Percentiles rank a stretch among this genome's conserved stretches.
Conservation (phyloP, 2,888 invertebrate species). For the Gymnocheta viridis region DNA sequence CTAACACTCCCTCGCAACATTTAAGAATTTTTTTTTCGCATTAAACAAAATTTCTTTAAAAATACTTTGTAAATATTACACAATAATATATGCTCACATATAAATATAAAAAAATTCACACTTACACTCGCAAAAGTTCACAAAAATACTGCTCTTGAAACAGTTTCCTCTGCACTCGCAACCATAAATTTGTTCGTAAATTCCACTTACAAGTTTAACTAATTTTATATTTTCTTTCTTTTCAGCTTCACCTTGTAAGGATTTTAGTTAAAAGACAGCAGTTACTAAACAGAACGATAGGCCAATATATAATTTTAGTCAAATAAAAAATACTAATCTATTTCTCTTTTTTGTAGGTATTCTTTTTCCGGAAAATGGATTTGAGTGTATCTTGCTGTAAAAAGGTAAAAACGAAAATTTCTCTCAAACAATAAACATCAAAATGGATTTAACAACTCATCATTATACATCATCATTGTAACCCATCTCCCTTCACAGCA, state of each 20-base stretch:
- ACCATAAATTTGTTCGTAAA: background rate
- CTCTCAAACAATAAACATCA: constrained; percentile 25
- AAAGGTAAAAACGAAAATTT: constrained; percentile 40
- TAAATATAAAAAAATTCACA: background rate
- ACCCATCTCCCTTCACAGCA: constrained; percentile 18
- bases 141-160: constrained; percentile 1
- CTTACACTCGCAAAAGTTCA: background rate
- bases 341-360: constrained; percentile 65
- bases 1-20: too few relatives aligned
- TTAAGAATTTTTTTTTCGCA: too few relatives aligned
- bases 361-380: background rate
- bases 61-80: too few relatives aligned
- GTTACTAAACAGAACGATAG: too few relatives aligned
- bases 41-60: too few relatives aligned
- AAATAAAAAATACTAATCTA: constrained; percentile 59
- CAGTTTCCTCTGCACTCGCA: background rate
- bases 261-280: background rate
- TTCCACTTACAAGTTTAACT: background rate
- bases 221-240: constrained; percentile 33
- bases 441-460: constrained; percentile 58
- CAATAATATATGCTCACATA: too few relatives aligned
- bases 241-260: constrained; percentile 40
- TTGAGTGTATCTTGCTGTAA: background rate
- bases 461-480: constrained; percentile 55
- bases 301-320: background rate